Evolutionary conservation across 2,113 vertebrate genomes (phyloP).

Genomic region (Symphodus melops): DNA sequence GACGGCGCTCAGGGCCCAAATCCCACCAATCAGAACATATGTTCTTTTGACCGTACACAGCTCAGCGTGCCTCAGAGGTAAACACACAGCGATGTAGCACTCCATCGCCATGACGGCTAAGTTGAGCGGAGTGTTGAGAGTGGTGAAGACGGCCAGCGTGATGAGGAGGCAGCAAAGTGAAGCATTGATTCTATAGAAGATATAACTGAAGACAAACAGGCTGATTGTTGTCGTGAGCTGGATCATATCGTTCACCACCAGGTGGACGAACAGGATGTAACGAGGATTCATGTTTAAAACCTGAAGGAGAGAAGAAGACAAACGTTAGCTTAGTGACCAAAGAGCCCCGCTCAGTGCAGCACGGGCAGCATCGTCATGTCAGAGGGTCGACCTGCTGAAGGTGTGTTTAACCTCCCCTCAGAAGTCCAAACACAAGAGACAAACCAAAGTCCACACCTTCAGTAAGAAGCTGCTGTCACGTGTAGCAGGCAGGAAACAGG

Average conservation of each 20-base stretch:
- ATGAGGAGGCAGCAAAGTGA: slow-evolving; percentile 39
- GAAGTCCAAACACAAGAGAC: no score
- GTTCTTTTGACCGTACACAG: slow-evolving; percentile 76
- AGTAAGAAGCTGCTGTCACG: no score
- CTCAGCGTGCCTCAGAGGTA: slow-evolving; percentile 72
- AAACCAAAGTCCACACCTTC: no score
- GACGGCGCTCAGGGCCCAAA: slow-evolving; percentile 63
- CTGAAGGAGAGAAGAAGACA: slow-evolving; percentile 18
- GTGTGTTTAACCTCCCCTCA: no score
- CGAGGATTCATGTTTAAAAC: slow-evolving; percentile 71
- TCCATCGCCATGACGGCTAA: slow-evolving; percentile 82
- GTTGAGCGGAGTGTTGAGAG: slow-evolving; percentile 77
- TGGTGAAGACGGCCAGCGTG: slow-evolving; percentile 47
- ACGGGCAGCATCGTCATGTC: no score
- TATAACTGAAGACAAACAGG: slow-evolving; percentile 71
- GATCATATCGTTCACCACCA: slow-evolving; percentile 78
- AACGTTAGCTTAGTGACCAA: not conserved
- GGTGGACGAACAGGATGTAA: slow-evolving; percentile 75
- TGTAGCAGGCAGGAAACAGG: no score
- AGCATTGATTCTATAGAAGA: slow-evolving; percentile 46
- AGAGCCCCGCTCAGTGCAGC: no score
- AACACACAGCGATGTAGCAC: slow-evolving; percentile 78
- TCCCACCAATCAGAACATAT: slow-evolving; percentile 52
- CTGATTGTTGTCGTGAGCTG: slow-evolving; percentile 60
- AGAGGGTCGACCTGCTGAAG: no score